phyloP scores from a whole-genome alignment of 2,797 vertebrate genomes.

The Neopelma chrysocephalum region DNA sequence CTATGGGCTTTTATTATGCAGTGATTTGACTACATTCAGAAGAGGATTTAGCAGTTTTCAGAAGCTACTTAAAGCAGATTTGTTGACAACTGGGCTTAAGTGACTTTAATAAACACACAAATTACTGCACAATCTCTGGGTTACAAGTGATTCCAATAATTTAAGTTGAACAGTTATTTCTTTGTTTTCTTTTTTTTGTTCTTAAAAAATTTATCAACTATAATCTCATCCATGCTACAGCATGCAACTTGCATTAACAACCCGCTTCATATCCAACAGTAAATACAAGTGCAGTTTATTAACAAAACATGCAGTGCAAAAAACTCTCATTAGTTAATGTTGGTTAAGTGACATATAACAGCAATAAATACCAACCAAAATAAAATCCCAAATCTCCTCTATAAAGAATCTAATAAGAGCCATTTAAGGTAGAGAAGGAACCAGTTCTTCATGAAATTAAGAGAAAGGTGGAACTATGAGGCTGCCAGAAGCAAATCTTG shows the following conservation, averaged over 20 bases:
- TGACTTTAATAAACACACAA: neutral
- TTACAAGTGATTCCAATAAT: neutral
- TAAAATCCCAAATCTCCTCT: neutral
- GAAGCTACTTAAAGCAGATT: neutral
- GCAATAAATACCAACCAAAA: neutral
- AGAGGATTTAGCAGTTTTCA: neutral
- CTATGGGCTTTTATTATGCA: neutral
- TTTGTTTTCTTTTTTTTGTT: neutral
- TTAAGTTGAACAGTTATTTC: neutral
- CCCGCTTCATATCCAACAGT: neutral
- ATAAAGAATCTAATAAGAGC: neutral
- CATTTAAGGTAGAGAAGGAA: neutral
- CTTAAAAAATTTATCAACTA: neutral
- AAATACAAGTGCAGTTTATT: neutral
- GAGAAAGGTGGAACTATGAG: neutral
- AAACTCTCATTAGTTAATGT: neutral
- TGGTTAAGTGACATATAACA: neutral
- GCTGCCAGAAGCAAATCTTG: neutral
- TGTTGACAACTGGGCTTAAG: neutral
- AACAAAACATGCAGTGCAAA: neutral
- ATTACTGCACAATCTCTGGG: neutral
- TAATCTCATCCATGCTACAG: neutral
- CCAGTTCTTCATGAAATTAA: neutral
- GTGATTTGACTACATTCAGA: neutral
- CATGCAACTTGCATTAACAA: neutral